Evolutionary conservation across 2,797 vertebrate species (phyloP).

Genomic region (Pampus argenteus): DNA sequence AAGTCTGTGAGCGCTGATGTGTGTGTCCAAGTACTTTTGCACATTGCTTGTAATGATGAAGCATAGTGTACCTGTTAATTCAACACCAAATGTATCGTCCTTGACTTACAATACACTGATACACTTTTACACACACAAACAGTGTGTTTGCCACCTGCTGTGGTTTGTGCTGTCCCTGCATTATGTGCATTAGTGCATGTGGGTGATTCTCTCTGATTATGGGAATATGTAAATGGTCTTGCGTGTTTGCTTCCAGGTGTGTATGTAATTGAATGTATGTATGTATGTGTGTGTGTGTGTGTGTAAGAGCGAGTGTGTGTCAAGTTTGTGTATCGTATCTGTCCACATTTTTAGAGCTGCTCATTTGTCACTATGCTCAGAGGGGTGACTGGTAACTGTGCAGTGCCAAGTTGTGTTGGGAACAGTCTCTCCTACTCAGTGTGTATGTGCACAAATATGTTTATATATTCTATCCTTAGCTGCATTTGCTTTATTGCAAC

Average conservation of each 20-base stretch:
- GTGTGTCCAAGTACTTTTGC: slow-evolving; percentile 28
- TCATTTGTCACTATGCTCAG: slow-evolving; percentile 72
- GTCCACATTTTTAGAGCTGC: slow-evolving; percentile 55
- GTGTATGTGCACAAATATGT: slow-evolving; percentile 1
- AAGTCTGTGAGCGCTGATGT: slow-evolving; percentile 19
- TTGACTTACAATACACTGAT: slow-evolving; percentile 46
- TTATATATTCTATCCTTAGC: neutral
- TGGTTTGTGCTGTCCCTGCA: slow-evolving; percentile 52
- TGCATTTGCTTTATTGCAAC: slow-evolving; percentile 8
- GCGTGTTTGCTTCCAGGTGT: slow-evolving; percentile 49
- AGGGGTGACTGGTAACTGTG: slow-evolving; percentile 45
- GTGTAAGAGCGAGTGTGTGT: slow-evolving; percentile 1
- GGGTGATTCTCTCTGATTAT: slow-evolving; percentile 41
- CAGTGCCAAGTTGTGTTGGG: slow-evolving; percentile 6
- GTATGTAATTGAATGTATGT: slow-evolving; percentile 32
- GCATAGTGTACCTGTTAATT: slow-evolving; percentile 51
- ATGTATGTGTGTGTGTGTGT: slow-evolving; percentile 20
- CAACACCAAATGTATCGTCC: slow-evolving; percentile 51
- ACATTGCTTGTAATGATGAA: slow-evolving; percentile 31
- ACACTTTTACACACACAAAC: slow-evolving; percentile 19
- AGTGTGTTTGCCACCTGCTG: slow-evolving; percentile 60
- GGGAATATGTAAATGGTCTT: slow-evolving; percentile 36
- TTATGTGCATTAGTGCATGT: slow-evolving; percentile 33
- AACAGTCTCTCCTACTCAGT: slow-evolving; percentile 31
- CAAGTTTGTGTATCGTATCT: slow-evolving; percentile 37